Evolutionary conservation across 2,888 invertebrate genomes (phyloP).

Genomic region (Euplagia quadripunctaria): DNA sequence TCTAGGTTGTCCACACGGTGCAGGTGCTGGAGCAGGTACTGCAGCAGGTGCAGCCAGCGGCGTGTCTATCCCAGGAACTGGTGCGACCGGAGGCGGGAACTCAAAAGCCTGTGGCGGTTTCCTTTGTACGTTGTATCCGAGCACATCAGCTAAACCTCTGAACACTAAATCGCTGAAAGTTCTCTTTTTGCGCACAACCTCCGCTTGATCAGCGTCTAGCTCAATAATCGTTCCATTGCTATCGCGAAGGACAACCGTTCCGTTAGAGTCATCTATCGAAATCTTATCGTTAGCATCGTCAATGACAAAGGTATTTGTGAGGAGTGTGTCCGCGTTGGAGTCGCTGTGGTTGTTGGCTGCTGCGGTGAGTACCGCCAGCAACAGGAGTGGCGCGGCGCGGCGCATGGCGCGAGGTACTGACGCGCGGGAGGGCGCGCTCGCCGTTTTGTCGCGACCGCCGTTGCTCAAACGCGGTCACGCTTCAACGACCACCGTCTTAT

Average conservation of each 20-base stretch:
- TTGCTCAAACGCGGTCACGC: constrained; percentile 74
- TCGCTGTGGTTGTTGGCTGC: constrained; percentile 39
- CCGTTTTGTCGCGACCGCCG: constrained; percentile 75
- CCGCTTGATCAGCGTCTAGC: constrained; percentile 68
- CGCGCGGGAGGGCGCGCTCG: constrained; percentile 71
- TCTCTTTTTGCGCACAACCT: constrained; percentile 81
- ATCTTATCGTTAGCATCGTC: constrained; percentile 55
- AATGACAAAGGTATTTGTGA: constrained; percentile 38
- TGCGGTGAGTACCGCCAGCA: constrained; percentile 57
- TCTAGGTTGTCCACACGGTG: constrained; percentile 59
- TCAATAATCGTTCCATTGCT: constrained; percentile 62
- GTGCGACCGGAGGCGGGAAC: constrained; percentile 80
- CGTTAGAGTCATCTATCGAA: constrained; percentile 46
- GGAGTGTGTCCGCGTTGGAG: constrained; percentile 40
- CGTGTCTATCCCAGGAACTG: constrained; percentile 77
- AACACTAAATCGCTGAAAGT: constrained; percentile 85
- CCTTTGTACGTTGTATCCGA: constrained; percentile 79
- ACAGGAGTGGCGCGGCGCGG: constrained; percentile 66
- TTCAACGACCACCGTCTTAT: constrained; percentile 45
- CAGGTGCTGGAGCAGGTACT: constrained; percentile 52
- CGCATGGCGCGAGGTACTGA: constrained; percentile 79
- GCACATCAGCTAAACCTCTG: constrained; percentile 82
- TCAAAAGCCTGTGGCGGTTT: constrained; percentile 69
- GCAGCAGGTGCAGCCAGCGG: constrained; percentile 64
- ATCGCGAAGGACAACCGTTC: constrained; percentile 41